Evolutionary conservation across 2,888 invertebrate genomes (phyloP).

Genomic region (Idaea straminata): DNA sequence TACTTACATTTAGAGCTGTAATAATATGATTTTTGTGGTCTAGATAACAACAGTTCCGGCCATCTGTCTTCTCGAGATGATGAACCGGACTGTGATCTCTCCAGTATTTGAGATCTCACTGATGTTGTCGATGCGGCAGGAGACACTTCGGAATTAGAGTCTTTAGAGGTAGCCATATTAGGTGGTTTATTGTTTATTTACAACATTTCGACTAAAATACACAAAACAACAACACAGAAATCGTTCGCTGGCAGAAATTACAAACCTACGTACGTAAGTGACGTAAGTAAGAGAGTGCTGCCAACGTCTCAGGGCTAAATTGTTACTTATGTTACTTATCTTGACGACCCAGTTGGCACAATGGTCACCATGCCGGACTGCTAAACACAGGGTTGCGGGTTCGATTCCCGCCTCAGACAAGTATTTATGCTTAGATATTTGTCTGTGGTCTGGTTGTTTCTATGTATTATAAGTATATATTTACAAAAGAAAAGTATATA

Average conservation of each 20-base stretch:
- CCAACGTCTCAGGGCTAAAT: neutral
- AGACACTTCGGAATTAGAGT: conserved; percentile 53
- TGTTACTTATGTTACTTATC: too few species aligned
- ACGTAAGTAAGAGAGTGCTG: neutral
- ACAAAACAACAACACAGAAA: conserved; percentile 27
- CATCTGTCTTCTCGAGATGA: conserved; percentile 70
- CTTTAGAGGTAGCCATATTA: conserved; percentile 63
- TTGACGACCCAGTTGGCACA: too few species aligned
- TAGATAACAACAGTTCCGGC: conserved; percentile 73
- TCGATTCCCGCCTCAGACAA: too few species aligned
- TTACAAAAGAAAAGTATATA: too few species aligned
- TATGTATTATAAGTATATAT: too few species aligned
- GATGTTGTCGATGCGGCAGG: conserved; percentile 63
- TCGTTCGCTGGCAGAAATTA: neutral
- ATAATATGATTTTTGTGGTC: conserved; percentile 67
- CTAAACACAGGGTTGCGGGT: too few species aligned
- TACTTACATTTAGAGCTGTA: conserved; percentile 70
- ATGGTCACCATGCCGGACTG: too few species aligned
- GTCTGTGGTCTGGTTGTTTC: too few species aligned
- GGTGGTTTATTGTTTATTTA: conserved; percentile 29
- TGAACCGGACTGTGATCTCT: conserved; percentile 64
- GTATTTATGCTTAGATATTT: too few species aligned
- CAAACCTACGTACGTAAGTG: neutral
- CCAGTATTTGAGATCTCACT: conserved; percentile 52
- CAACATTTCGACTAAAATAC: conserved; percentile 36